A percentile compares a stretch with the other conserved stretches of the same genome.
These are phyloP conservation scores for Eumacrocentrus americanus DNA, from an alignment of 2,888 invertebrate species.

Conservation along the genomic window DNA sequence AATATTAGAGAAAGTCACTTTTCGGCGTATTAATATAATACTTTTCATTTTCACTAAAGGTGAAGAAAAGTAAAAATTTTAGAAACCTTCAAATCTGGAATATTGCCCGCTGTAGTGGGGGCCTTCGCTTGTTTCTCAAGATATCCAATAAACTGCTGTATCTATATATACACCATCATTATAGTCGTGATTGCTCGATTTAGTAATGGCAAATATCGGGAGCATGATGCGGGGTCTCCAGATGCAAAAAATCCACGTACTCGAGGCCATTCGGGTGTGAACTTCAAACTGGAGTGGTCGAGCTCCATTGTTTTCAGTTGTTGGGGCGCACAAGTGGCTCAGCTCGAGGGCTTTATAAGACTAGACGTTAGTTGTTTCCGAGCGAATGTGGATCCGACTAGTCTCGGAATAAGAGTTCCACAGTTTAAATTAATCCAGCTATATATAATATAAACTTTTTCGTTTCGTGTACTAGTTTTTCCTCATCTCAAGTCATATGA, in stretches of 20 bases:
- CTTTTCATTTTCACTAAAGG: no score
- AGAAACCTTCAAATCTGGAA: no score
- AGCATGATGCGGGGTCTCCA: constrained; percentile 19
- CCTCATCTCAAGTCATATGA: not conserved
- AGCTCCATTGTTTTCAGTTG: constrained; percentile 7
- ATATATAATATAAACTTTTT: not conserved
- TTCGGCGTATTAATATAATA: not conserved
- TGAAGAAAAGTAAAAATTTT: no score
- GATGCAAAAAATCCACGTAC: constrained; percentile 18
- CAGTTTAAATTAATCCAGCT: not conserved
- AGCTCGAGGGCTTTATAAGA: not conserved
- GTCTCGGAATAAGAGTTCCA: not conserved
- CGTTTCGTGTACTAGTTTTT: not conserved
- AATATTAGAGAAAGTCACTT: not conserved
- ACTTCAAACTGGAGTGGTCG: constrained; percentile 16
- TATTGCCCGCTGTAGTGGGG: no score
- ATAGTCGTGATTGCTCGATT: no score
- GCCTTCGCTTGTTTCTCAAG: not conserved
- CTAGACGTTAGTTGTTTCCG: not conserved
- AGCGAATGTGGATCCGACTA: not conserved
- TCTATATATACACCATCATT: no score
- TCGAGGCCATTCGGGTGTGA: constrained; percentile 23
- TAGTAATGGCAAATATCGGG: no score
- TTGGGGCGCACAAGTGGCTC: not conserved
- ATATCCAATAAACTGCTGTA: no score